phyloP scores from a whole-genome alignment of 30 jellyfish, hydroid and myxozoan genomes.

The Aurelia aurita region DNA sequence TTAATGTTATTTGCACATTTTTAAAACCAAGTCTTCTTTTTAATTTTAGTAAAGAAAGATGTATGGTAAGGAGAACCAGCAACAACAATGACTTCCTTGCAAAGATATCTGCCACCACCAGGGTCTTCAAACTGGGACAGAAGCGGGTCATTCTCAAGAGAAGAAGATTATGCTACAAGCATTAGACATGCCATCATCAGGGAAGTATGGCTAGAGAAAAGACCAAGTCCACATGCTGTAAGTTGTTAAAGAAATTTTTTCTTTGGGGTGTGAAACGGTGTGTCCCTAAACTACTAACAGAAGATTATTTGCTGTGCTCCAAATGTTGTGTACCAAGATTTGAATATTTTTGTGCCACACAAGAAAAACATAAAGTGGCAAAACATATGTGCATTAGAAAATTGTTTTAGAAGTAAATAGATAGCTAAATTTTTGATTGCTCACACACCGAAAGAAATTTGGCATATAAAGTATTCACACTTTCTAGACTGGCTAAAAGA shows the following conservation, averaged over 20 bases:
- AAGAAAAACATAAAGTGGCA: too few species aligned
- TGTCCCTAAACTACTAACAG: neutral
- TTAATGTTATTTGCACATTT: too few species aligned
- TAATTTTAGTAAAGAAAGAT: neutral
- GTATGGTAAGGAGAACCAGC: neutral
- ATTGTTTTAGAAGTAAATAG: too few species aligned
- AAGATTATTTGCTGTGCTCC: too few species aligned
- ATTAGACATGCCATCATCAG: slow-evolving; percentile 87
- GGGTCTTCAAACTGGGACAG: slow-evolving; percentile 91
- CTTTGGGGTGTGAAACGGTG: neutral
- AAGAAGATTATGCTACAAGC: slow-evolving; percentile 53
- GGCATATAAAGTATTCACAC: too few species aligned
- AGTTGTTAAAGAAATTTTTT: neutral
- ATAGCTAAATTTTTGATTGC: too few species aligned
- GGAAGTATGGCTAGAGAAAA: slow-evolving; percentile 92
- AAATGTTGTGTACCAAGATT: too few species aligned
- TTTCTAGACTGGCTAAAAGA: too few species aligned
- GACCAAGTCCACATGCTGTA: slow-evolving; percentile 97
- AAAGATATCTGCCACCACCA: slow-evolving; percentile 75
- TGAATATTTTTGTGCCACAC: too few species aligned
- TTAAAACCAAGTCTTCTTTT: too few species aligned
- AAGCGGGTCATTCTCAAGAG: slow-evolving; percentile 53
- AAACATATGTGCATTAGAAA: too few species aligned
- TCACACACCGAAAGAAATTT: too few species aligned
- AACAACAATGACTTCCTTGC: slow-evolving; percentile 76